Conservation (phyloP, 2,797 vertebrate species). For the Typhlichthys eigenmanni region DNA sequence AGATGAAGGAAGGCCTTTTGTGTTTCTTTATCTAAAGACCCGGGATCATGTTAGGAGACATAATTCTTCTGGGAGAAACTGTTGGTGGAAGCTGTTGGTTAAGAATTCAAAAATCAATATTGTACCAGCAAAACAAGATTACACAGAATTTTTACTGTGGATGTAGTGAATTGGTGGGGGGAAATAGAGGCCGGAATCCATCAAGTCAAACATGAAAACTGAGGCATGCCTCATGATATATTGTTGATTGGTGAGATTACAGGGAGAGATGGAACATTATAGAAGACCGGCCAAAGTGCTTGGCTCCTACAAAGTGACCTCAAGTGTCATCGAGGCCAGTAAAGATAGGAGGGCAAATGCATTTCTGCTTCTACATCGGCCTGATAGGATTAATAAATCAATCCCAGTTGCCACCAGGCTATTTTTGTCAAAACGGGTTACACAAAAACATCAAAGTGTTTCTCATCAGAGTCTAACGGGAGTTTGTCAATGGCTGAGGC, state of each 20-base stretch:
- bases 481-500: constrained; percentile 29
- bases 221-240: constrained; percentile 55
- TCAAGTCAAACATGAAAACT: constrained; percentile 59
- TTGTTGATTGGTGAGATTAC: constrained; percentile 75
- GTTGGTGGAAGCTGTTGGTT: constrained; percentile 36
- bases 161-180: constrained; percentile 40
- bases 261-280: constrained; percentile 69
- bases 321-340: constrained; percentile 64
- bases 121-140: constrained; percentile 47
- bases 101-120: constrained; percentile 57
- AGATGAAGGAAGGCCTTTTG: constrained; percentile 29
- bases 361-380: constrained; percentile 66
- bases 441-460: constrained; percentile 61
- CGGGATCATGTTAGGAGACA: constrained; percentile 38
- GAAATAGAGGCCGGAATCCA: constrained; percentile 45
- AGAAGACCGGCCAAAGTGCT: constrained; percentile 68
- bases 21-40: constrained; percentile 26
- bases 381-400: constrained; percentile 82
- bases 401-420: constrained; percentile 59
- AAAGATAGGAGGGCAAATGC: constrained; percentile 66
- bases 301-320: constrained; percentile 68
- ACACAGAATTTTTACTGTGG: constrained; percentile 40
- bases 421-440: constrained; percentile 76
- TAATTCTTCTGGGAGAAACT: constrained; percentile 11
- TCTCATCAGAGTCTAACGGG: constrained; percentile 51